phyloP scores from a whole-genome alignment of 2,888 invertebrate species.

The Dryobotodes eremita region DNA sequence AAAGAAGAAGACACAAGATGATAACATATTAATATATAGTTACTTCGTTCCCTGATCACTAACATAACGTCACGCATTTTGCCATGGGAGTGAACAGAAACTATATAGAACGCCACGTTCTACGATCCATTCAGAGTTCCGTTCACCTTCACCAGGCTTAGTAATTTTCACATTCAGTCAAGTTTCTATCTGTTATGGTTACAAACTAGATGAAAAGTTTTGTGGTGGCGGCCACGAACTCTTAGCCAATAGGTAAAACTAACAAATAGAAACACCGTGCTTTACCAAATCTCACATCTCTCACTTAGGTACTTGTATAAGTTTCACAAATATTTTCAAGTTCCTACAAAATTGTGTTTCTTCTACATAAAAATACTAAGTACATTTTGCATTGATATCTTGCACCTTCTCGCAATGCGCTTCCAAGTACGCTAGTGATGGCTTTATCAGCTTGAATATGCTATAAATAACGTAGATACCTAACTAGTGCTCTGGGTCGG shows the following conservation, averaged over 20 bases:
- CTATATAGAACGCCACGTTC: neutral
- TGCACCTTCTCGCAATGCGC: slow-evolving; percentile 74
- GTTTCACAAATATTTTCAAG: slow-evolving; percentile 14
- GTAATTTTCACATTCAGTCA: slow-evolving; percentile 8
- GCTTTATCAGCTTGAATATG: slow-evolving; percentile 84
- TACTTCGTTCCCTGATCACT: neutral
- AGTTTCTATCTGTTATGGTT: slow-evolving; percentile 66
- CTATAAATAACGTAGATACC: slow-evolving; percentile 84
- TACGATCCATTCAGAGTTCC: neutral
- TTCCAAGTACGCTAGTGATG: slow-evolving; percentile 69
- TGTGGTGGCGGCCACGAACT: slow-evolving; percentile 88
- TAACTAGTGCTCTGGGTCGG: slow-evolving; percentile 71
- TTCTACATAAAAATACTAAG: slow-evolving; percentile 34
- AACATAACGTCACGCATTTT: neutral
- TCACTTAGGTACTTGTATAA: neutral
- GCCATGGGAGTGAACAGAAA: neutral
- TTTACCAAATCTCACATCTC: slow-evolving; percentile 3
- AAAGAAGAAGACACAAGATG: neutral
- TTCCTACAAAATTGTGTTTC: slow-evolving; percentile 14
- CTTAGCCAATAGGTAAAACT: slow-evolving; percentile 75
- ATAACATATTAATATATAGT: neutral
- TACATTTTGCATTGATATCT: slow-evolving; percentile 59
- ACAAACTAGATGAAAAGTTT: slow-evolving; percentile 76
- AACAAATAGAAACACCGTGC: slow-evolving; percentile 59
- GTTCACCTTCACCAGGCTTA: neutral